Evolutionary conservation across 2,888 invertebrate species (phyloP).

Genomic region (Hofmannophila pseudospretella): DNA sequence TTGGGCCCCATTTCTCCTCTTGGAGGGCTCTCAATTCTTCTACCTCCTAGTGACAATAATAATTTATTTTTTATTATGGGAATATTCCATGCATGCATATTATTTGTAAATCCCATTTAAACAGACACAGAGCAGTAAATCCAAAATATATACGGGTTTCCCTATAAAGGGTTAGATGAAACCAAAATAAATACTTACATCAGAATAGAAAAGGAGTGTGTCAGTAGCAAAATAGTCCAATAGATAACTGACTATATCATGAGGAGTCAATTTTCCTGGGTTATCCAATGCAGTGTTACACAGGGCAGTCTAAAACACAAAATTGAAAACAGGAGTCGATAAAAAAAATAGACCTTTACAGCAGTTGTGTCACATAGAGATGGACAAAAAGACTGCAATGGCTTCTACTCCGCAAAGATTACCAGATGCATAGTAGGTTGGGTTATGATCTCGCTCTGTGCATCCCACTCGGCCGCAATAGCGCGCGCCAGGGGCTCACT

Average conservation of each 20-base stretch:
- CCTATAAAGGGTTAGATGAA: too few species aligned
- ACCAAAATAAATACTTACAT: slow-evolving; percentile 76
- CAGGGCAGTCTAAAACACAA: slow-evolving; percentile 83
- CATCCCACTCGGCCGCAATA: slow-evolving; percentile 96
- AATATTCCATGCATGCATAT: too few species aligned
- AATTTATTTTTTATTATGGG: too few species aligned
- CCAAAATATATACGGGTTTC: too few species aligned
- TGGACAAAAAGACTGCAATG: too few species aligned
- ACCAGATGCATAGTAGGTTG: slow-evolving; percentile 94
- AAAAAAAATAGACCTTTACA: too few species aligned
- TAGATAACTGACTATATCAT: slow-evolving; percentile 87
- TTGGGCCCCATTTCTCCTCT: slow-evolving; percentile 90
- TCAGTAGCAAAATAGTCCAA: slow-evolving; percentile 90
- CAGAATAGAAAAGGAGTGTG: slow-evolving; percentile 86
- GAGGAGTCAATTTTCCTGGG: slow-evolving; percentile 87
- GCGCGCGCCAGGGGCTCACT: slow-evolving; percentile 94
- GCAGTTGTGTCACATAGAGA: too few species aligned
- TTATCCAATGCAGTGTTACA: slow-evolving; percentile 96
- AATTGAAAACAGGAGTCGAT: too few species aligned
- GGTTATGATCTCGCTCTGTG: slow-evolving; percentile 87
- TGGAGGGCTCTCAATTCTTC: slow-evolving; percentile 87
- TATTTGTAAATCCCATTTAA: too few species aligned
- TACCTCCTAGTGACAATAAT: slow-evolving; percentile 80
- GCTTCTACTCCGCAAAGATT: too few species aligned
- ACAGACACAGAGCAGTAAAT: too few species aligned